Percentiles rank a stretch among this genome's conserved stretches.
Evolutionary conservation across 2,797 vertebrate species (phyloP).

Genomic region (Sebastes diaconus): DNA sequence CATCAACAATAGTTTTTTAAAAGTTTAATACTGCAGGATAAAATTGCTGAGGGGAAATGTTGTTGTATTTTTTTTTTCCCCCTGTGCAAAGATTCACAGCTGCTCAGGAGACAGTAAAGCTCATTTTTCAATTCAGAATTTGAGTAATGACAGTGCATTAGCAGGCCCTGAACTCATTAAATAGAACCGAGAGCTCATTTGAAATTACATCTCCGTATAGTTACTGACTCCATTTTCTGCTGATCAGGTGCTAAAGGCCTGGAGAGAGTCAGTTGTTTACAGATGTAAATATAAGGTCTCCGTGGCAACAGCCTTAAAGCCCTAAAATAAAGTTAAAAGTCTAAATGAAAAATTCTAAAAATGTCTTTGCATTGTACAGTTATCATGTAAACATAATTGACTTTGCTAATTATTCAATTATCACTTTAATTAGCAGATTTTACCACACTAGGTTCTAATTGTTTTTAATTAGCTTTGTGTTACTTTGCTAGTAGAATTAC

Average conservation of each 20-base stretch:
- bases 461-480: not conserved
- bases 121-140: not conserved
- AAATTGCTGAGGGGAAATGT: not conserved
- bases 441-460: not conserved
- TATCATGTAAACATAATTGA: not conserved
- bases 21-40: not conserved
- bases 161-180: constrained; percentile 1
- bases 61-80: not conserved
- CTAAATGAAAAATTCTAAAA: no score
- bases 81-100: not conserved
- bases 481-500: no score
- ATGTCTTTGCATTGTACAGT: no score
- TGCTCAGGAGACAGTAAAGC: not conserved
- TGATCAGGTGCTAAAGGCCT: not conserved
- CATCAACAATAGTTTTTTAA: not conserved
- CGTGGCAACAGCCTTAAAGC: not conserved
- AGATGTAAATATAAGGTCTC: not conserved
- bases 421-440: not conserved
- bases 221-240: constrained; percentile 8
- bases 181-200: not conserved
- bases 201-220: not conserved
- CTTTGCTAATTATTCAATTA: not conserved
- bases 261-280: not conserved
- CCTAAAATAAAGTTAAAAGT: not conserved
- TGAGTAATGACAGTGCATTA: constrained; percentile 18